phyloP scores from a whole-genome alignment of 2,888 invertebrate genomes.

The Tetragonisca angustula region DNA sequence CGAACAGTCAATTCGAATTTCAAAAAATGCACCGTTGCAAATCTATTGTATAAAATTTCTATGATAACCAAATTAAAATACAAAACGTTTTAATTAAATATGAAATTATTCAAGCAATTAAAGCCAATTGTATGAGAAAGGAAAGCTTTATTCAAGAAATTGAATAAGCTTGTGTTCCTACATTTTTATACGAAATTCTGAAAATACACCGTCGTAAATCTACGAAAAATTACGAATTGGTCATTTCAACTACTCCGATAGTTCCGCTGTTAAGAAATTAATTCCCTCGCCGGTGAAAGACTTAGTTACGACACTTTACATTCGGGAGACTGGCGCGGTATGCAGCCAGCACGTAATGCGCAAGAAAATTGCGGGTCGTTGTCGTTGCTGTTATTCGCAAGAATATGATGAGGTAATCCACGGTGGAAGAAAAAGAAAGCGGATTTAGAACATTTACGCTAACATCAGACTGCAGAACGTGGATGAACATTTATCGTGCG shows the following conservation, averaged over 20 bases:
- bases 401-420: constrained; percentile 52
- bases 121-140: no score
- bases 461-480: not conserved
- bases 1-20: no score
- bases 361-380: constrained; percentile 56
- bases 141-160: no score
- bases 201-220: no score
- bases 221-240: constrained; percentile 28
- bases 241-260: no score
- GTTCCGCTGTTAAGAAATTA: constrained; percentile 42
- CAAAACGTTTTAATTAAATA: no score
- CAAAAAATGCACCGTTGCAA: no score
- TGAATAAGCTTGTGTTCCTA: no score
- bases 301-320: constrained; percentile 63
- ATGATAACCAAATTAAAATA: no score
- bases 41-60: no score
- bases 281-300: constrained; percentile 55
- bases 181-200: no score
- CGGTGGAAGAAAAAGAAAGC: constrained; percentile 20
- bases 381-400: constrained; percentile 34
- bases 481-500: not conserved
- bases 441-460: constrained; percentile 20
- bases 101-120: no score
- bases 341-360: constrained; percentile 45
- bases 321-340: constrained; percentile 53